Conservation (phyloP, 2,113 vertebrate species). For the Odocoileus hemionus region DNA sequence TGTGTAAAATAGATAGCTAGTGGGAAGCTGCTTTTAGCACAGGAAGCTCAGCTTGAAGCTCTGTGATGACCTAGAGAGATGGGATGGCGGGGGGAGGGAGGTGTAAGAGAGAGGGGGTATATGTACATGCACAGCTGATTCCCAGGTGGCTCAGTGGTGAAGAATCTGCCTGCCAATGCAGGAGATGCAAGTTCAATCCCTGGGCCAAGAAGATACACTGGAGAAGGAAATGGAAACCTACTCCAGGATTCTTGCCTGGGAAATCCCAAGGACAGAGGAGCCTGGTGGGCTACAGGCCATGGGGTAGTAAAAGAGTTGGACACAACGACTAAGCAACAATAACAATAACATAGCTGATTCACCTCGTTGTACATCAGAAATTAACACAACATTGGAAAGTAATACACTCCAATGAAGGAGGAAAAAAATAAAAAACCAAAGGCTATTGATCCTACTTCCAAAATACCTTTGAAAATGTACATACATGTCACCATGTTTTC, state of each 20-base stretch:
- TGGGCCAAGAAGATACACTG: neutral
- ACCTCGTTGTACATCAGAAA: neutral
- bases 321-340: neutral
- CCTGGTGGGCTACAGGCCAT: neutral
- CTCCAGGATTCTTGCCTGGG: neutral
- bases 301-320: too few relatives aligned
- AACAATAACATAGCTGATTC: neutral
- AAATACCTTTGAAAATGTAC: neutral
- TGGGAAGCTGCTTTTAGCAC: neutral
- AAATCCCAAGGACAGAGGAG: neutral
- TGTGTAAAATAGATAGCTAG: neutral
- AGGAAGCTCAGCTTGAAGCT: neutral
- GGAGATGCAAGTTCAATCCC: neutral
- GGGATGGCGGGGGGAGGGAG: rapidly evolving
- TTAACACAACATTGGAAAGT: neutral
- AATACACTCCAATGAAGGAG: neutral
- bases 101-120: neutral
- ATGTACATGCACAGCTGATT: neutral
- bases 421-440: neutral
- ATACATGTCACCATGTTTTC: neutral
- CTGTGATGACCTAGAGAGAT: neutral
- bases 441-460: neutral
- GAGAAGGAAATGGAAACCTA: neutral
- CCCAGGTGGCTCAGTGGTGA: neutral
- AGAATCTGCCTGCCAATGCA: neutral